phyloP scores from a whole-genome alignment of 2,888 invertebrate species.

The Polia nebulosa region DNA sequence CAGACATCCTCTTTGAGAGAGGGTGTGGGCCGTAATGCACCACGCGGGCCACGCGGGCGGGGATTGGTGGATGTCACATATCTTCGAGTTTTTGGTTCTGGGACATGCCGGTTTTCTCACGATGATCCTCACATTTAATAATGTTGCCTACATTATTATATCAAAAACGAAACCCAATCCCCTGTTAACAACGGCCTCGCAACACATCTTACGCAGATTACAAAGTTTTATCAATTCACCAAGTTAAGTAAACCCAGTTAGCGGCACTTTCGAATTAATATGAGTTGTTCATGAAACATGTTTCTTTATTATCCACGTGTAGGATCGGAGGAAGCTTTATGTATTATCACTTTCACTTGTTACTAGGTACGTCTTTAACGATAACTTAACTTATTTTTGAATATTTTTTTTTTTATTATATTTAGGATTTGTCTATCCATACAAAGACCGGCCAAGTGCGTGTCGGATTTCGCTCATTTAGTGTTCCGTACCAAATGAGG shows the following conservation, averaged over 20 bases:
- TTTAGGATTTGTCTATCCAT: too few species aligned
- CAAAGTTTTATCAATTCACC: slow-evolving; percentile 50
- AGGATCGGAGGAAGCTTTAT: background rate
- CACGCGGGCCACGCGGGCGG: too few species aligned
- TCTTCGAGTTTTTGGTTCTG: too few species aligned
- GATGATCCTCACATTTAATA: background rate
- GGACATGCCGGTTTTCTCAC: too few species aligned
- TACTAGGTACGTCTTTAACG: too few species aligned
- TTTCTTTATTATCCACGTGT: slow-evolving; percentile 3
- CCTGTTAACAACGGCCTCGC: slow-evolving; percentile 16
- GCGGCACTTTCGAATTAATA: slow-evolving; percentile 27
- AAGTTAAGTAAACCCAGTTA: slow-evolving; percentile 33
- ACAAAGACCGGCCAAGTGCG: too few species aligned
- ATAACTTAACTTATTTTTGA: background rate
- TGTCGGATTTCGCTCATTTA: too few species aligned
- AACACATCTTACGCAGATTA: slow-evolving; percentile 28
- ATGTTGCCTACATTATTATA: background rate
- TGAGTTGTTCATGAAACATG: slow-evolving; percentile 11
- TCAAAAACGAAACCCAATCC: background rate
- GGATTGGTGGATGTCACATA: too few species aligned
- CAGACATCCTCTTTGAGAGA: too few species aligned
- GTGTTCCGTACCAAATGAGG: too few species aligned
- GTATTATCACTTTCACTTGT: background rate
- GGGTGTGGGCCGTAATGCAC: too few species aligned
- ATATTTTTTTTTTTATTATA: too few species aligned